Evolutionary conservation across 2,113 vertebrate species (phyloP).

Genomic region (Xiphophorus maculatus): DNA sequence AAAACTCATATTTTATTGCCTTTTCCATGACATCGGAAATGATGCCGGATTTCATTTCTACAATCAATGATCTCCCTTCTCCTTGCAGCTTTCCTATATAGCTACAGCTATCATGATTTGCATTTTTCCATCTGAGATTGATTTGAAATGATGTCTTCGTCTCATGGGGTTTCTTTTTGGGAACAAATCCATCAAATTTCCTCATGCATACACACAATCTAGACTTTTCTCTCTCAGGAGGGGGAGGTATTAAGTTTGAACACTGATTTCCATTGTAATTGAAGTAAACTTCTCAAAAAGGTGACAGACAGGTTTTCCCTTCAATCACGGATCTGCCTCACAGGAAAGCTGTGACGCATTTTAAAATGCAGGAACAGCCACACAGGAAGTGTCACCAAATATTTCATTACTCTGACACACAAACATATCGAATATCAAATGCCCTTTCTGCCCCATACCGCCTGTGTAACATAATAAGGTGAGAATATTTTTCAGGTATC

Average conservation of each 20-base stretch:
- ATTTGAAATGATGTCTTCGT: conserved; percentile 66
- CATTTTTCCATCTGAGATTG: conserved; percentile 66
- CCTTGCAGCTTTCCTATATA: conserved; percentile 51
- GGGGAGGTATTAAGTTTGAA: conserved; percentile 54
- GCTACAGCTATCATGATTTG: conserved; percentile 53
- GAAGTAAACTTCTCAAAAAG: conserved; percentile 69
- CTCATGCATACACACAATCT: conserved; percentile 13
- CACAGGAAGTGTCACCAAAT: conserved; percentile 58
- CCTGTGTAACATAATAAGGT: conserved; percentile 71
- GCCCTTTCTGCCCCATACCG: conserved; percentile 34
- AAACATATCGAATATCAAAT: conserved; percentile 70
- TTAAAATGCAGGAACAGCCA: conserved; percentile 67
- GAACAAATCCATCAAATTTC: conserved; percentile 6
- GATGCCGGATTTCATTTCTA: conserved; percentile 61
- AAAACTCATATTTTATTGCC: conserved; percentile 33
- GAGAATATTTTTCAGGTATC: conserved; percentile 64
- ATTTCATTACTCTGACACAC: conserved; percentile 64
- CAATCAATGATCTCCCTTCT: conserved; percentile 67
- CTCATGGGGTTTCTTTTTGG: conserved; percentile 27
- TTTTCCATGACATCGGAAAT: conserved; percentile 39
- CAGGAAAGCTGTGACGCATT: conserved; percentile 50
- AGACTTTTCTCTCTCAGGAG: conserved; percentile 21
- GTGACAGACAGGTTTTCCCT: conserved; percentile 66
- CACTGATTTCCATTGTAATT: conserved; percentile 77
- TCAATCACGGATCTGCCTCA: conserved; percentile 34